These are phyloP conservation scores for Sus scrofa DNA, from an alignment of 2,113 vertebrate species.

Conservation along the genomic window T2T-Sscrofa CM000818.6:39792001-39792500, in stretches of 20 bases:
- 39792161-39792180: background rate
- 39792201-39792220: background rate
- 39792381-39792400: conserved; percentile 92
- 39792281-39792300: conserved; percentile 46
- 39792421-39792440: conserved; percentile 93
- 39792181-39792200: background rate
- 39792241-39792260: conserved; percentile 43
- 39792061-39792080: background rate
- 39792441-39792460: conserved; percentile 91
- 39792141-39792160: background rate
- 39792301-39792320: conserved; percentile 83
- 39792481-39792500: conserved; percentile 88
- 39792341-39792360: conserved; percentile 91
- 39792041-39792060: background rate
- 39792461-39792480: conserved; percentile 91
- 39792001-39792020: background rate
- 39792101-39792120: background rate
- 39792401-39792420: conserved; percentile 91
- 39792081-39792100: background rate
- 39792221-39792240: background rate
- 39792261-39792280: conserved; percentile 48
- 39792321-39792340: conserved; percentile 90
- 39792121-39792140: background rate
- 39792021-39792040: background rate
- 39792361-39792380: conserved; percentile 92